These are phyloP conservation scores for Polyodon spathula DNA, from an alignment of 2,113 vertebrate genomes.

Conservation along the genomic window DNA sequence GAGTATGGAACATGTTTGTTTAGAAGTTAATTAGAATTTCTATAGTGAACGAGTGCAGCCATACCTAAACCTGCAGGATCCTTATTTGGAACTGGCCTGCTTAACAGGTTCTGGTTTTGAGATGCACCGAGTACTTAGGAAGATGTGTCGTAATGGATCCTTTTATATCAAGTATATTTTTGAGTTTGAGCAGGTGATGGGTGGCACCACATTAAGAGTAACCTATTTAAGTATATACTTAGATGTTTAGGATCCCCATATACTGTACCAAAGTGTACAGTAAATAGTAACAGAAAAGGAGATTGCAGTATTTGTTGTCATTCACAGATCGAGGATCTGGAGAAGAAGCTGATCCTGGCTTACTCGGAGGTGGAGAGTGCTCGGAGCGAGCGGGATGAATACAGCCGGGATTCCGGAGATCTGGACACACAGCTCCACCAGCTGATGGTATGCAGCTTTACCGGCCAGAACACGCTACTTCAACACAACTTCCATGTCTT, in stretches of 20 bases:
- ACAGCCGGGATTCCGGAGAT: constrained; percentile 42
- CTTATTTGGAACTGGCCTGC: too few species aligned
- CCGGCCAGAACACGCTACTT: fast-evolving
- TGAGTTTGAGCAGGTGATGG: too few species aligned
- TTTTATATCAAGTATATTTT: too few species aligned
- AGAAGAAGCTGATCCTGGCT: constrained; percentile 47
- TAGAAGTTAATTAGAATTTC: too few species aligned
- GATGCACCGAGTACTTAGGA: too few species aligned
- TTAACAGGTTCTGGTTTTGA: too few species aligned
- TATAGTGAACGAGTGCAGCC: too few species aligned
- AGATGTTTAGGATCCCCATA: background rate
- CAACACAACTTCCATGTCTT: background rate
- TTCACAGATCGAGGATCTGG: constrained; percentile 50
- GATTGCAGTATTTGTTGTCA: too few species aligned
- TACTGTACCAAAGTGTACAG: background rate
- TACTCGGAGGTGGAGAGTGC: constrained; percentile 38
- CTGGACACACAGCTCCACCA: constrained; percentile 39
- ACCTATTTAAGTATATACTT: background rate
- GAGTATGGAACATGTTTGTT: too few species aligned
- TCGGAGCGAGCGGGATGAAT: constrained; percentile 39
- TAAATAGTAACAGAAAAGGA: too few species aligned
- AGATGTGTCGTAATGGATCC: too few species aligned
- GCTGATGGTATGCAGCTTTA: constrained; percentile 48
- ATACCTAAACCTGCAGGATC: too few species aligned
- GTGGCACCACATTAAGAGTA: background rate